Percentiles rank a stretch among this genome's conserved stretches.
Evolutionary conservation across 2,113 vertebrate species (phyloP).

Genomic region (Entomyzon cyanotis): DNA sequence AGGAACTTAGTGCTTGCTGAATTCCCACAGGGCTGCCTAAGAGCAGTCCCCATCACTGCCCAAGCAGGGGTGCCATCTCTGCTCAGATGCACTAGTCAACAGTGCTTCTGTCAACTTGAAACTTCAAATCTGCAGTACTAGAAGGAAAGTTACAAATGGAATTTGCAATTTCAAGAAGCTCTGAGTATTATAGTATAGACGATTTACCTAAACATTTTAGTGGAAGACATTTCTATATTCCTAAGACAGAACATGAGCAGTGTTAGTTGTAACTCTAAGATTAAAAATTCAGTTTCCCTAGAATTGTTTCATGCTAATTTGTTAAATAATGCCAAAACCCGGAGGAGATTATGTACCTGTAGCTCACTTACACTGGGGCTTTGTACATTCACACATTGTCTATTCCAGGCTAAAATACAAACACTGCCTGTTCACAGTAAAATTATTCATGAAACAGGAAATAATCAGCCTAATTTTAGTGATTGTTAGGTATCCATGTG

Average conservation of each 20-base stretch:
- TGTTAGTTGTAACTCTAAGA: not conserved
- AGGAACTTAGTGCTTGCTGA: not conserved
- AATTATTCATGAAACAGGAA: not conserved
- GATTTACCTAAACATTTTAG: not conserved
- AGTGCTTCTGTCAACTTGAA: not conserved
- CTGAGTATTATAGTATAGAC: not conserved
- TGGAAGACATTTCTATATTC: not conserved
- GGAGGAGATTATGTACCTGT: not conserved
- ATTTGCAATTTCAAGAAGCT: not conserved
- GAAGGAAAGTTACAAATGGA: not conserved
- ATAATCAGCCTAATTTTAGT: not conserved
- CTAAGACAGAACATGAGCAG: not conserved
- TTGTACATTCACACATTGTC: not conserved
- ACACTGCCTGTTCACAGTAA: not conserved
- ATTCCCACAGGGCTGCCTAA: not conserved
- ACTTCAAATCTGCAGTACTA: not conserved
- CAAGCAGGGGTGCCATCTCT: not conserved
- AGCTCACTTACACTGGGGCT: not conserved
- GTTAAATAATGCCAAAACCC: not conserved
- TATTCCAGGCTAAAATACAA: not conserved
- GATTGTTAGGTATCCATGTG: not conserved
- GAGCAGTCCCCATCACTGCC: not conserved
- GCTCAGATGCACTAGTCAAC: not conserved
- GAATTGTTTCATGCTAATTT: not conserved
- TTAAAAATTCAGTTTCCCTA: not conserved